phyloP scores from a whole-genome alignment of 2,113 vertebrate species.

The Chloropsis hardwickii region DNA sequence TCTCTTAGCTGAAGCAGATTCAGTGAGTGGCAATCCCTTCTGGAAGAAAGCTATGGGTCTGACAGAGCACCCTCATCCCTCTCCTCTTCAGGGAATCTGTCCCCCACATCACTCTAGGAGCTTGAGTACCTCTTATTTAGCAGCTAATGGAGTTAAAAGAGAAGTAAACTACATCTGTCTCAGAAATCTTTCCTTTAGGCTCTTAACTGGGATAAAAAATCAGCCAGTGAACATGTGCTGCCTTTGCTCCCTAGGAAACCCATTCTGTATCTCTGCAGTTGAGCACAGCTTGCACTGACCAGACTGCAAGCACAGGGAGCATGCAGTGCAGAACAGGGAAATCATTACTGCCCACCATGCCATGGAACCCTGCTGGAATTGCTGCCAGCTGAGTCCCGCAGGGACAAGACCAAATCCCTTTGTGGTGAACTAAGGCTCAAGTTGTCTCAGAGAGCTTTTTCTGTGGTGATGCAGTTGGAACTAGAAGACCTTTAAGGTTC shows the following conservation, averaged over 20 bases:
- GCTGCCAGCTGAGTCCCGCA: background rate
- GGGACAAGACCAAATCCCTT: background rate
- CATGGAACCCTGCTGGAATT: background rate
- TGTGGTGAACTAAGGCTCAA: background rate
- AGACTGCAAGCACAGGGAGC: background rate
- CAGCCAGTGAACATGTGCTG: background rate
- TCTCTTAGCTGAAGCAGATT: background rate
- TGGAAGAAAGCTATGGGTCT: background rate
- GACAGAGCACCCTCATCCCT: background rate
- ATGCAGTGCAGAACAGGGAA: background rate
- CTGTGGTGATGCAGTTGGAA: background rate
- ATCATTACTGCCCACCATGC: accelerated
- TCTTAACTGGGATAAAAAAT: background rate
- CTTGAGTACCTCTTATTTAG: background rate
- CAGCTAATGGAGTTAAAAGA: background rate
- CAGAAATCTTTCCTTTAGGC: background rate
- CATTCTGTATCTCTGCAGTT: background rate
- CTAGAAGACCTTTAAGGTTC: background rate
- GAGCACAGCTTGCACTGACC: background rate
- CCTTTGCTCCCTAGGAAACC: background rate
- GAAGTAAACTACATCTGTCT: background rate
- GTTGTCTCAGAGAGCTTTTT: background rate
- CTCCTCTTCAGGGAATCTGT: background rate
- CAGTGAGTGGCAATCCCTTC: background rate
- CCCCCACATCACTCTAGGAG: background rate